Evolutionary conservation across 37 sponge, comb jelly and placozoan species (phyloP).

Genomic region (Lycopodina hypogea): DNA sequence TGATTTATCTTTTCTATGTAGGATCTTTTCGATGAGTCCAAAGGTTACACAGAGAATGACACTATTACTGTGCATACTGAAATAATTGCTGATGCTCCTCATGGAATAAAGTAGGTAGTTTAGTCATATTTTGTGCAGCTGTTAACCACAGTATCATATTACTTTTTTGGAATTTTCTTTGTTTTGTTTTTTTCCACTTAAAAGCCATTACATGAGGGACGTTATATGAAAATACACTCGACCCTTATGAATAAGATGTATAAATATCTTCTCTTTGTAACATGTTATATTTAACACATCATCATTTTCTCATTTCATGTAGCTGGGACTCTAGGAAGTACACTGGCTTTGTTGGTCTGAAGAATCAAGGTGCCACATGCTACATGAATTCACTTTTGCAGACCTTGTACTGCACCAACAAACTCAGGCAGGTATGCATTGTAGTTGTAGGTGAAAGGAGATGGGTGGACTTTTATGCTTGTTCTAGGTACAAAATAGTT

Average conservation of each 20-base stretch:
- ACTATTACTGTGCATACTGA: constrained; percentile 66
- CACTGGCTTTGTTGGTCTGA: constrained; percentile 96
- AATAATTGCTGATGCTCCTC: constrained; percentile 93
- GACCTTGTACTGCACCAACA: constrained; percentile 90
- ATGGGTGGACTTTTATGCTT: no score
- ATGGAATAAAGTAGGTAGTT: constrained; percentile 85
- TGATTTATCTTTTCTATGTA: constrained; percentile 8
- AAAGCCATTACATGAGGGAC: no score
- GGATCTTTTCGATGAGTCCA: constrained; percentile 74
- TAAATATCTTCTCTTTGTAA: no score
- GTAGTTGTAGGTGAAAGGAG: no score
- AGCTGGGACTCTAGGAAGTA: constrained; percentile 98
- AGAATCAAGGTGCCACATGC: constrained; percentile 99
- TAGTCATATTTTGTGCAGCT: not conserved
- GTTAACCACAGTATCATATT: no score
- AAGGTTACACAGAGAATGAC: constrained; percentile 81
- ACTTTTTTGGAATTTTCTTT: no score
- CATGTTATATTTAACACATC: no score
- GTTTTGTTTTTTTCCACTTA: no score
- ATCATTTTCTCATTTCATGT: no score
- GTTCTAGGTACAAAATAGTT: no score
- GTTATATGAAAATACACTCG: no score
- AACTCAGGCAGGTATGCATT: constrained; percentile 80
- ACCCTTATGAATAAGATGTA: no score
- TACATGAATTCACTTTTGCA: constrained; percentile 99